Conservation (phyloP, 1,140 invertebrate genomes). For the Drosophila cardini region DNA sequence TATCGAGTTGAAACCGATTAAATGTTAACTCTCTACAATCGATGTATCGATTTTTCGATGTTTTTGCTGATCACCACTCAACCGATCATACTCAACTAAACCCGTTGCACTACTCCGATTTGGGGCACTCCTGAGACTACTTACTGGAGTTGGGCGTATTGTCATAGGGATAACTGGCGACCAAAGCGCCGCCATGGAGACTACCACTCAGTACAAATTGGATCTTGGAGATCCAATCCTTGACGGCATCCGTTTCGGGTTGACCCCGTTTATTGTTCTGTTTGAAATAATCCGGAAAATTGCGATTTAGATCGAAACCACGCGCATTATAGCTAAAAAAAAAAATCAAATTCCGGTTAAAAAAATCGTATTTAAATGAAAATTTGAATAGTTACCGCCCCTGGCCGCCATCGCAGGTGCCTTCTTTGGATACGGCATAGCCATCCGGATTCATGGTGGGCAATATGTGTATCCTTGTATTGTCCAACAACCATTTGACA, state of each 20-base stretch:
- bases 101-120: no score
- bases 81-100: no score
- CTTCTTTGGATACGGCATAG: constrained; percentile 94
- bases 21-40: no score
- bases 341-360: neutral
- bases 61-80: no score
- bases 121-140: constrained; percentile 82
- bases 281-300: constrained; percentile 97
- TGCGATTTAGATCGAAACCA: constrained; percentile 95
- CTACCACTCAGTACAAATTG: constrained; percentile 96
- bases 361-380: neutral
- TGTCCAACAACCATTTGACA: constrained; percentile 94
- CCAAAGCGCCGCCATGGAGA: constrained; percentile 95
- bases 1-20: no score
- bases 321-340: constrained; percentile 91
- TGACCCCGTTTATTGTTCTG: constrained; percentile 93
- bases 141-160: constrained; percentile 96
- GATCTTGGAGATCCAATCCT: constrained; percentile 96
- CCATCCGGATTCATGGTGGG: constrained; percentile 97
- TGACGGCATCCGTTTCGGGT: constrained; percentile 97
- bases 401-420: constrained; percentile 93
- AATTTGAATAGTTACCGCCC: constrained; percentile 88
- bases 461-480: constrained; percentile 95
- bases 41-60: no score
- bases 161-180: constrained; percentile 96